Evolutionary conservation across 37 sponge, comb jelly and placozoan species (phyloP).

Genomic region (Theonella swinhoei): DNA sequence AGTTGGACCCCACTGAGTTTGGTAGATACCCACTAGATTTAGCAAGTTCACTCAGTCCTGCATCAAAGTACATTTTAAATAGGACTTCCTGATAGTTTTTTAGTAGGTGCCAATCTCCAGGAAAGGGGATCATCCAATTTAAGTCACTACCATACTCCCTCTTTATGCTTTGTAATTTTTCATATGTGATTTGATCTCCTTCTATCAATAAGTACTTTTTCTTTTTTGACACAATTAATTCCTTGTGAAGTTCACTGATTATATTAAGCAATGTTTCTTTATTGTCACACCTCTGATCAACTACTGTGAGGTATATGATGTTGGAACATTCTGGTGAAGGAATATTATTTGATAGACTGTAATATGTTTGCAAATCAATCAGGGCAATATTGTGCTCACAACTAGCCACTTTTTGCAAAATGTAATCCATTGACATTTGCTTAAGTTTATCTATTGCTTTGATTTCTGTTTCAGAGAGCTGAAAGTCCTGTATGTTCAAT

Average conservation of each 20-base stretch:
- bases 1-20: conserved; percentile 1
- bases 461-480: neutral
- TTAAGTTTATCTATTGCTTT: neutral
- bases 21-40: conserved; percentile 24
- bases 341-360: too few relatives aligned
- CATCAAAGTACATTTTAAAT: conserved; percentile 29
- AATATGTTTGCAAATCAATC: too few relatives aligned
- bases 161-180: too few relatives aligned
- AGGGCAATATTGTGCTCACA: too few relatives aligned
- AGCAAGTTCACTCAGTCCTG: conserved; percentile 30
- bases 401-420: conserved; percentile 19
- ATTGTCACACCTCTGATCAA: too few relatives aligned
- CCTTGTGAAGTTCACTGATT: too few relatives aligned
- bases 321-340: too few relatives aligned
- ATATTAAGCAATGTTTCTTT: too few relatives aligned
- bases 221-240: too few relatives aligned
- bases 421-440: conserved; percentile 2
- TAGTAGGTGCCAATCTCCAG: conserved; percentile 44
- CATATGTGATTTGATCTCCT: too few relatives aligned
- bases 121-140: conserved; percentile 25
- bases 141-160: conserved; percentile 24
- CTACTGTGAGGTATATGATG: too few relatives aligned
- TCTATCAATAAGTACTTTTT: too few relatives aligned
- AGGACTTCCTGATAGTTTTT: conserved; percentile 19
- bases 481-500: conserved; percentile 3